These are phyloP conservation scores for Phenganax marumi DNA, from an alignment of 92 coral and sea anemone species.

Conservation along the genomic window DNA sequence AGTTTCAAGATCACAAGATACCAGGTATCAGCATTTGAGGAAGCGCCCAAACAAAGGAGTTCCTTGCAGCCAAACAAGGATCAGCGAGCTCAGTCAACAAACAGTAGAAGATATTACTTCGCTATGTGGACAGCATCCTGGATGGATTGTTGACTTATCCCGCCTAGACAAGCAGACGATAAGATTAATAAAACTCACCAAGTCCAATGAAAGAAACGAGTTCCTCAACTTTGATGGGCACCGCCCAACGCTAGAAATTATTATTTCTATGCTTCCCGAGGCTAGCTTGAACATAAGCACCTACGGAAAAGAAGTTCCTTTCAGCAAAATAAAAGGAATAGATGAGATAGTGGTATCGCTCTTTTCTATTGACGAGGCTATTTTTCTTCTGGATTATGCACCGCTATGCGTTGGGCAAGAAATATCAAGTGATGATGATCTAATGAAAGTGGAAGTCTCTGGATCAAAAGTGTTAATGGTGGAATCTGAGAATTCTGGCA, in stretches of 20 bases:
- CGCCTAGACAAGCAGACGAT: not conserved
- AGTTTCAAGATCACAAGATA: not conserved
- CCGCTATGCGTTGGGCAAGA: not conserved
- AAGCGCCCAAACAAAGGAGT: not conserved
- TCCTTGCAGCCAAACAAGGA: too few species aligned
- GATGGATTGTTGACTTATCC: not conserved
- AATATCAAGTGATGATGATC: not conserved
- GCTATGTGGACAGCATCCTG: not conserved
- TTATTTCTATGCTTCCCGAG: not conserved
- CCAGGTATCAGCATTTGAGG: not conserved
- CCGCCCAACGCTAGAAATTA: not conserved
- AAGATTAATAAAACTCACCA: not conserved
- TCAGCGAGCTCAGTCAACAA: not conserved
- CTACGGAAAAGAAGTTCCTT: not conserved
- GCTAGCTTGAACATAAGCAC: not conserved
- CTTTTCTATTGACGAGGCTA: not conserved
- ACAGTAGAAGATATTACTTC: not conserved
- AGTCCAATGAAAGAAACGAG: not conserved
- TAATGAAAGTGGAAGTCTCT: not conserved
- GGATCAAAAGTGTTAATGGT: not conserved
- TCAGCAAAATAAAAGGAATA: not conserved
- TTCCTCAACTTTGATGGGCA: not conserved
- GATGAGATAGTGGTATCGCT: not conserved
- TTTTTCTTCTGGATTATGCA: not conserved
- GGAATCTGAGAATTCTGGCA: not conserved